Evolutionary conservation across 2,888 invertebrate genomes (phyloP), one percentile per base, ranked within the genome.

Genomic region (Bhutanitis thaidina): DNA sequence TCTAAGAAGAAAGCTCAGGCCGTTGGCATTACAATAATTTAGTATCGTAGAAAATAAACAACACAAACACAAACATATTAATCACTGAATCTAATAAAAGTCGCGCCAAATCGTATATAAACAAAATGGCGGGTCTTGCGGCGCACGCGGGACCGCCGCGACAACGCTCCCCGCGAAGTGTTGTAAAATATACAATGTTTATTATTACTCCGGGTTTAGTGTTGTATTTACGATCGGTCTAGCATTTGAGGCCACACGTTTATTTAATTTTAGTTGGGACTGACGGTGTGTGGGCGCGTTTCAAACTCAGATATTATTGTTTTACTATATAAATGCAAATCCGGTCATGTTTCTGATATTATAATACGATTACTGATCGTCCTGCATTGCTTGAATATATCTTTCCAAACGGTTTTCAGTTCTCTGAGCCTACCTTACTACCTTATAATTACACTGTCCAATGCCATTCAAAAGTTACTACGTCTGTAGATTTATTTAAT

Each of bases 161-260:
- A 49, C 49, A 37, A 27, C 36, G 35, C 36, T 36, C 41, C 43
- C 38, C 39, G 50, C 50, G 50, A 39, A 50, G 50, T 50, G 43
- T 49, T 48, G 49, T 49, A 43, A 43, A 50, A 39, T 35, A 43
- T 12, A 45, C 44, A 40, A 45, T 50, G 50, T 50, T 50, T 50
- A 40, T 50, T 44, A 45, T 45, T 50, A 37, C 14, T 20, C 40
- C 20, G 27, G n/a, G 1, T 45, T 50, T 45, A 50, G 30, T 44
- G 49, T 14, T 32, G 39, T 44, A 50, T 50, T 50, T 50, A 45
- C 50, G 44, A 45, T 29, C 49, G 43, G 49, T 45, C 50, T 49
- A 49, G 49, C 43, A 36, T 43, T 29, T 49, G 49, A 49, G 49
- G 49, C 30, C 49, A 30, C 8, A 35, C 9, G 14, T 37, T 38